A percentile compares a stretch with the other conserved stretches of the same genome.
Evolutionary conservation across 2,113 vertebrate species (phyloP).

Genomic region (Brachirus orientalis): DNA sequence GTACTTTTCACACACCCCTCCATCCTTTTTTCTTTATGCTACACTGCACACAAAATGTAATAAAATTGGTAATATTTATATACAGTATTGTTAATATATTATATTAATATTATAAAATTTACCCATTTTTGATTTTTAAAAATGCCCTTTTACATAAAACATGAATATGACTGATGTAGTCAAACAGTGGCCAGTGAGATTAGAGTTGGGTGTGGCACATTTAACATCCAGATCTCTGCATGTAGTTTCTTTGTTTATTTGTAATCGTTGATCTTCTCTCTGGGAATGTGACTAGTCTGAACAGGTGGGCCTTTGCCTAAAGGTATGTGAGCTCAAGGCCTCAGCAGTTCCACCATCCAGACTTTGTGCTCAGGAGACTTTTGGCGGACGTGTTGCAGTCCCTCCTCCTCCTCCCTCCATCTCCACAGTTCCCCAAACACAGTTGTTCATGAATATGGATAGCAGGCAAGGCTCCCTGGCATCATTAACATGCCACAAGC

Average conservation of each 20-base stretch:
- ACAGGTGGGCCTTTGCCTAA: conserved; percentile 68
- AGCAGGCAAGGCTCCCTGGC: conserved; percentile 73
- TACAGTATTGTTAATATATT: too few relatives aligned
- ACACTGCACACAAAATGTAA: not conserved
- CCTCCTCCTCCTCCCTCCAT: conserved; percentile 48
- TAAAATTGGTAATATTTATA: too few relatives aligned
- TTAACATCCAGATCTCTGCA: conserved; percentile 8
- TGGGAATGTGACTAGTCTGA: conserved; percentile 56
- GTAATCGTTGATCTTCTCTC: conserved; percentile 55
- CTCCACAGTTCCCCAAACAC: conserved; percentile 72
- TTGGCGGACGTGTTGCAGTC: conserved; percentile 64
- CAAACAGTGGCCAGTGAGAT: too few relatives aligned
- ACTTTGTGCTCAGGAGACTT: conserved; percentile 71
- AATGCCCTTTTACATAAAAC: not conserved
- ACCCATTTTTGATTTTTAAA: not conserved
- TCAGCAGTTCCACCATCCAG: conserved; percentile 61
- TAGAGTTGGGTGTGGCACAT: not conserved
- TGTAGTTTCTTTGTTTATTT: conserved; percentile 44
- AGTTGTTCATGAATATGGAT: conserved; percentile 89
- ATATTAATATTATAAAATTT: not conserved
- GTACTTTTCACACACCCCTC: too few relatives aligned
- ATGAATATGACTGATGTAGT: too few relatives aligned
- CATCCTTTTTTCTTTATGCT: not conserved
- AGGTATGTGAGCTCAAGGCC: conserved; percentile 67
- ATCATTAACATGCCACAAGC: conserved; percentile 82